phyloP scores from a whole-genome alignment of 2,888 invertebrate genomes.

The Philhelius pedissequus region DNA sequence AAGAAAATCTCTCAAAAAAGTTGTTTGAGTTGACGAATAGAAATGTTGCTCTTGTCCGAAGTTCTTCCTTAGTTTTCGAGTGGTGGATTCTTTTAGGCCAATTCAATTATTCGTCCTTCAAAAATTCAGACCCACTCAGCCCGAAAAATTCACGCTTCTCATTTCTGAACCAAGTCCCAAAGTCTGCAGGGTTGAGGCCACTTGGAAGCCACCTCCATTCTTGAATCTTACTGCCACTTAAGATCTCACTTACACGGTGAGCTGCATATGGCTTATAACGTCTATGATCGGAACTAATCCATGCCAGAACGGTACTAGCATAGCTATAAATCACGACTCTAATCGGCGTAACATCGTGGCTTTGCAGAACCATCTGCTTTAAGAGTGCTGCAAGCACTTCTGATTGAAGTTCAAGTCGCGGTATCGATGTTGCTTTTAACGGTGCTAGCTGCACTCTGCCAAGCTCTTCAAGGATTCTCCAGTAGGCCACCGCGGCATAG shows the following conservation, averaged over 20 bases:
- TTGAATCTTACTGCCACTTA: constrained; percentile 9
- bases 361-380: neutral
- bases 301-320: constrained; percentile 47
- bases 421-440: constrained; percentile 12
- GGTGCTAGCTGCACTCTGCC: constrained; percentile 8
- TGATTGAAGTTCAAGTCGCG: constrained; percentile 24
- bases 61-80: neutral
- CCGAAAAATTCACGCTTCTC: neutral
- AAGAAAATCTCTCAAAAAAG: neutral
- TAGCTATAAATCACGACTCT: constrained; percentile 1
- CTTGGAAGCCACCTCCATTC: constrained; percentile 66
- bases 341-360: constrained; percentile 1
- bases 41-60: neutral
- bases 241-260: constrained; percentile 33
- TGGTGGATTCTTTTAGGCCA: constrained; percentile 17
- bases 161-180: constrained; percentile 28
- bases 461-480: constrained; percentile 21
- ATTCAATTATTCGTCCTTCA: neutral
- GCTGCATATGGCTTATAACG: constrained; percentile 53
- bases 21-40: neutral
- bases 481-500: constrained; percentile 52
- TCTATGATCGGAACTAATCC: constrained; percentile 68
- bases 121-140: constrained; percentile 13
- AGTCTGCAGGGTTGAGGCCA: constrained; percentile 18
- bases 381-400: constrained; percentile 14